Evolutionary conservation across 2,113 vertebrate genomes (phyloP), one percentile per base, ranked within the genome.

Genomic region (Solenodon paradoxus): DNA sequence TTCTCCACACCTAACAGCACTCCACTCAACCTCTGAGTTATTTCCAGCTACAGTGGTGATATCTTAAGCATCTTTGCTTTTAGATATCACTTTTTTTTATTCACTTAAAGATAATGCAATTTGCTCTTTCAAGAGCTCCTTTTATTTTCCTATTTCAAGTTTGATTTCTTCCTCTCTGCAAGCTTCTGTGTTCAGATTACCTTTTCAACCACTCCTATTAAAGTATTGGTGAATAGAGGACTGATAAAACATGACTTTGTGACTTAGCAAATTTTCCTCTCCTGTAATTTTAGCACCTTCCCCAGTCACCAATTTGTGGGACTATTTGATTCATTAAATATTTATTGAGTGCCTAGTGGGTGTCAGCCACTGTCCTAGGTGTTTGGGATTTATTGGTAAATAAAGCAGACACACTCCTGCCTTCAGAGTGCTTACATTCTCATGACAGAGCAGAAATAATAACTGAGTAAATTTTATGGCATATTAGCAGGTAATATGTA

Each of bases 21-120:
- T 20, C 32, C 9, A 22, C 20, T 30, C 75, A 49, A 10, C 53
- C 32, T 61, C 82, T 4, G 35, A 74, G 53, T 77, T 90, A 26
- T 94, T 96, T 95, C 59, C 61, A 88, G 77, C 61, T 64, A 12
- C 55, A 79, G 71, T 57, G 32, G 45, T 9, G 2, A 26, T 81
- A 55, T 64, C 66, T 96, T 77, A 57, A 95, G 75, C 84, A 77
- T 78, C 64, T 93, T 88, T 95, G 64, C 83, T 90, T 96, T 96
- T 40, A 71, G 57, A 49, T 75, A 63, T 38, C 24, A 78, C 49
- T 32, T 47, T 63, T 51, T 28, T 79, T 61, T 82, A 24, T 11
- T 77, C 69, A 53, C 59, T 83, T 97, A 66, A 77, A 93, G 35
- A 53, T 63, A 85, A 51, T 53, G 16, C 49, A 95, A 61, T 95